Base-by-base conservation (phyloP, 2,888 invertebrate species). In the Dioctria linearis region DNA sequence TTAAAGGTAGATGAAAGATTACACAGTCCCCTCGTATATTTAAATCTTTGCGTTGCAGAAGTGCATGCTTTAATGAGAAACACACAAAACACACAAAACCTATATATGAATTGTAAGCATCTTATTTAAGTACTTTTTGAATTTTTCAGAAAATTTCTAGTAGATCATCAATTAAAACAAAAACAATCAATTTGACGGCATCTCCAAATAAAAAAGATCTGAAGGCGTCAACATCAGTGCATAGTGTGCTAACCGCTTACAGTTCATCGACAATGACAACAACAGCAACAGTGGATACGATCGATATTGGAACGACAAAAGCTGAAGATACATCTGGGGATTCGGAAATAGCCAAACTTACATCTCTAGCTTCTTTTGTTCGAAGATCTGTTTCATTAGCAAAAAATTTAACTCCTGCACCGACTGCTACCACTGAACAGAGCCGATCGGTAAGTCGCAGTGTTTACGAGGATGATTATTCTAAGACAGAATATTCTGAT, bases 381-480 rank as follows among this genome's bases (percentile, higher is more conserved):
- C 85, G 88, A 6, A 87, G 88, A 8, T 88, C 88, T 0, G 82
- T 88, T 0, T 88, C 88, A 2, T n/a, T 46, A 13, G 37, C 61
- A 49, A 78, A 65, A 40, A 73, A 73, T 57, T 78, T 78, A 78
- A 78, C 78, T 46, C 78, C 78, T 2, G 11, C 57, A 84, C 9
- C 83, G 81, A 40, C 85, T 84, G 54, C 86, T 84, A 43, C 83
- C 3, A 79, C 83, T 67, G 80, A 78, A n/a, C 80, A 82, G 4
- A 82, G 82, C 73, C 4, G 87, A n/a, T 84, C 84, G 8, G 83
- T 84, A 9, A 84, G 84, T 67, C 84, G 83, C 57, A 88, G 88
- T 5, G 84, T 86, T 0, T 88, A 87, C 71, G 88, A 88, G 39
- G 88, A 88, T 80, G 84, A 83, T 79, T 87, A 86, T 65, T 87